Base-by-base conservation (phyloP, 2,888 invertebrate species). In the Orthonevra nobilis region DNA sequence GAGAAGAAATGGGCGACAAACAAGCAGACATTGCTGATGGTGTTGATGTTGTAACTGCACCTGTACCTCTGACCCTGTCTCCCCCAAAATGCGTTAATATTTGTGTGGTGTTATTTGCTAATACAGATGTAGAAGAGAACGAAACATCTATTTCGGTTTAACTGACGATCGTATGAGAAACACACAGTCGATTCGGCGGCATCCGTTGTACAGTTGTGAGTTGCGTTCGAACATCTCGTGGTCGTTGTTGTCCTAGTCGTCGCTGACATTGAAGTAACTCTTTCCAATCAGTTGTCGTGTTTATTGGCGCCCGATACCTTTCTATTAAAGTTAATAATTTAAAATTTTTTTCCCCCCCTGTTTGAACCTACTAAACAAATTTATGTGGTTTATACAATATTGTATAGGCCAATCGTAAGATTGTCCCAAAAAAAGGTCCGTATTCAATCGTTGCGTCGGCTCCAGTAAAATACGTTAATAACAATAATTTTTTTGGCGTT, bases 131-230 rank as follows among this genome's bases (percentile, higher is more conserved):
- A n/a, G n/a, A n/a, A n/a, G 10, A 52, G 50, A 52, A 61, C 58
- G 48, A 50, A 48, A 12, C 40, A 54, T 63, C 63, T 63, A 58
- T 50, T 72, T 64, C 34, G 28, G 56, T 73, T 64, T 28, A 58
- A 32, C 52, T 50, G 34, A 73, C 40, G 72, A 73, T 73, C 72
- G 64, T 54, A 61, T 19, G 52, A 28, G 40, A 12, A 52, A 26
- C 40, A 17, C 23, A 15, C 36, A 36, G 3, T n/a, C n/a, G n/a
- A 9, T 50, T n/a, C n/a, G n/a, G n/a, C 30, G 50, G 48, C 28
- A 38, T 17, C 9, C 12, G 20, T 38, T 15, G 14, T 38, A 30
- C 28, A 28, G 48, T 12, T 10, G 26, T 38, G 48, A 19, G 61
- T 63, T 38, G 28, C 12, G 19, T 63, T 61, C 40, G 50, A 50